Evolutionary conservation across 2,113 vertebrate species (phyloP).

Genomic region (Festucalex cinctus): DNA sequence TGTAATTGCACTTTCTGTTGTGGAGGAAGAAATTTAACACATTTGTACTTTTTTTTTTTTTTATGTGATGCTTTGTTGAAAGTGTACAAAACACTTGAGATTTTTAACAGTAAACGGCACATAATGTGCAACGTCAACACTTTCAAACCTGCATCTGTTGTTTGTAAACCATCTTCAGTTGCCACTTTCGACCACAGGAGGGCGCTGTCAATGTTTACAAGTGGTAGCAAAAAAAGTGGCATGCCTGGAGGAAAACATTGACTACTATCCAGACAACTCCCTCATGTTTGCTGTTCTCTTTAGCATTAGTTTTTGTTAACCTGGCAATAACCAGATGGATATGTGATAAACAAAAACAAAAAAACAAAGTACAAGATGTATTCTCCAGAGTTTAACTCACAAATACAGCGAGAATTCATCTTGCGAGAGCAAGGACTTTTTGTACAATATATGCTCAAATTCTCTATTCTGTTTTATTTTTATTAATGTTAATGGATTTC

Average conservation of each 20-base stretch:
- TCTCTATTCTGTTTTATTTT: no score
- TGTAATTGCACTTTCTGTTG: background rate
- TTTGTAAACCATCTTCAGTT: background rate
- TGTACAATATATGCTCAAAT: no score
- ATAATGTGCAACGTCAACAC: background rate
- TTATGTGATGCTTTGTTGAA: background rate
- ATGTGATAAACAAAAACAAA: no score
- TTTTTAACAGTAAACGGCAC: constrained; percentile 4
- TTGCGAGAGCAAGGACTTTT: no score
- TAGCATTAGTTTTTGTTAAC: no score
- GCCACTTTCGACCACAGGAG: background rate
- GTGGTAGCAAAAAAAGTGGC: background rate
- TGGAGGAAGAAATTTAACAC: background rate
- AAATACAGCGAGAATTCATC: no score
- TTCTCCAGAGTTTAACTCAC: no score
- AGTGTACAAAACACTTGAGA: background rate
- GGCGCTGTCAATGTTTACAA: background rate
- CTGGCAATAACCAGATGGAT: no score
- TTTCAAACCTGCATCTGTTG: background rate
- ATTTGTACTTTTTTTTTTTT: background rate
- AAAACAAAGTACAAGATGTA: no score
- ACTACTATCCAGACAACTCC: background rate
- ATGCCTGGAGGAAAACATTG: background rate
- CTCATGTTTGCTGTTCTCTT: background rate
- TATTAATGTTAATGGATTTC: no score